Conservation (phyloP, 1,140 invertebrate species). For the Ruditapes philippinarum region DNA sequence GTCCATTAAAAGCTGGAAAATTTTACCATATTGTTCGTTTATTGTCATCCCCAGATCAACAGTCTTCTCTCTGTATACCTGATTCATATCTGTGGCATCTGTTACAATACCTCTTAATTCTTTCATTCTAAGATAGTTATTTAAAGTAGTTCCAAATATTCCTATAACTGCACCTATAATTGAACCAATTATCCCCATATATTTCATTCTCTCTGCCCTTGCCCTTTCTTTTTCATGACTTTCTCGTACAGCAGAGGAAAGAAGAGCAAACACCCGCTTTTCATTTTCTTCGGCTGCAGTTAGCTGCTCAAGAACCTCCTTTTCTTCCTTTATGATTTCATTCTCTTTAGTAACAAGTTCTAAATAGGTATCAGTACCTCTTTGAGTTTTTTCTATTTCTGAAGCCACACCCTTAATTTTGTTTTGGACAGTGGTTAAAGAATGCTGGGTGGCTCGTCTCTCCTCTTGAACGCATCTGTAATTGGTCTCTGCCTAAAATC, state of each 20-base stretch:
- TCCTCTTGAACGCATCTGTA: conserved; percentile 90
- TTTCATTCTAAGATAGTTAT: conserved; percentile 90
- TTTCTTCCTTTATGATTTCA: conserved; percentile 85
- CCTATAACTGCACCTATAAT: conserved; percentile 91
- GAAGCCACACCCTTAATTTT: conserved; percentile 90
- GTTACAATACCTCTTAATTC: conserved; percentile 89
- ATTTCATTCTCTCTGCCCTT: conserved; percentile 92
- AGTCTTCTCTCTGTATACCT: conserved; percentile 72
- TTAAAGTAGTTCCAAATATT: conserved; percentile 90
- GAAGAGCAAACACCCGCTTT: conserved; percentile 90
- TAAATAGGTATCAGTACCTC: conserved; percentile 91
- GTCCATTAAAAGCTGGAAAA: conserved; percentile 76
- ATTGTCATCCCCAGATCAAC: conserved; percentile 72
- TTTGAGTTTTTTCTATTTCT: conserved; percentile 90
- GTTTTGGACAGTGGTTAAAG: conserved; percentile 88
- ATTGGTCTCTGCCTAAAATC: conserved; percentile 88
- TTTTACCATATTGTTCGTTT: conserved; percentile 77
- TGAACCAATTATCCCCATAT: conserved; percentile 92
- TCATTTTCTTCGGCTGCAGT: conserved; percentile 87
- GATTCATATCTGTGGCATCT: conserved; percentile 80
- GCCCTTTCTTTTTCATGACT: conserved; percentile 92
- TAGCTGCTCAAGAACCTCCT: conserved; percentile 82
- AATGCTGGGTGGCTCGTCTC: conserved; percentile 88
- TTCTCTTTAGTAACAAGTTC: conserved; percentile 88
- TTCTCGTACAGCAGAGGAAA: conserved; percentile 91